Evolutionary conservation across 1,140 invertebrate species (phyloP), one percentile per base, ranked within the genome.

Genomic region (Samia ricini): DNA sequence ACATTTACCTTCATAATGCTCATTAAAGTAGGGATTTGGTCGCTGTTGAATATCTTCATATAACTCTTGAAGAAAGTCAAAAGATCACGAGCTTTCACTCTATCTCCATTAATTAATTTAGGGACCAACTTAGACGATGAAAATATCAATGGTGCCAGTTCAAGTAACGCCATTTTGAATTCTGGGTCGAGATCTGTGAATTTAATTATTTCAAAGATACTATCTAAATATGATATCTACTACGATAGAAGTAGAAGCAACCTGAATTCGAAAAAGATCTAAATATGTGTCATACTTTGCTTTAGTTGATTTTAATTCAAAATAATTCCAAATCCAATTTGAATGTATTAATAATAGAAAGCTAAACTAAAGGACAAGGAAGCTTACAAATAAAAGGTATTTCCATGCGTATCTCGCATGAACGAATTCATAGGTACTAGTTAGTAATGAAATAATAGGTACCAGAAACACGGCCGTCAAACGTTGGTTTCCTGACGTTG

Each of bases 21-120:
- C 5, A 6, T 22, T 8, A n/a, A 8, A 4, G 42, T 24, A 0
- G 58, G 58, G 20, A 51, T 26, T 20, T 15, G 18, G n/a, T 60
- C 22, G 26, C 58, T 60, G 21, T 60, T 51, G 21, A 60, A 60
- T 50, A 60, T 26, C 23, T 50, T 22, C 42, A 60, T 15, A 23
- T 50, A 60, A 29, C 8, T 50, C 8, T 60, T 60, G 2, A 60
- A n/a, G 49, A 50, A 50, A 2, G 12, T 51, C 7, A 29, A 8
- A 1, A 60, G 8, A 2, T 60, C 58, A 5, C 24, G 12, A 26
- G 23, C 42, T 19, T 5, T 50, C 2, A 60, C 23, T 18, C 7
- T 24, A 8, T 51, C 6, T n/a, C 58, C 58, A 15, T 51, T 51
- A n/a, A 50, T 60, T 18, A 21, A 10, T 24, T 60, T 60, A 6